Percentiles rank a stretch among this genome's conserved stretches.
These are phyloP conservation scores for Ancistrus triradiatus DNA, from an alignment of 2,113 vertebrate genomes.

Conservation along the genomic window DNA sequence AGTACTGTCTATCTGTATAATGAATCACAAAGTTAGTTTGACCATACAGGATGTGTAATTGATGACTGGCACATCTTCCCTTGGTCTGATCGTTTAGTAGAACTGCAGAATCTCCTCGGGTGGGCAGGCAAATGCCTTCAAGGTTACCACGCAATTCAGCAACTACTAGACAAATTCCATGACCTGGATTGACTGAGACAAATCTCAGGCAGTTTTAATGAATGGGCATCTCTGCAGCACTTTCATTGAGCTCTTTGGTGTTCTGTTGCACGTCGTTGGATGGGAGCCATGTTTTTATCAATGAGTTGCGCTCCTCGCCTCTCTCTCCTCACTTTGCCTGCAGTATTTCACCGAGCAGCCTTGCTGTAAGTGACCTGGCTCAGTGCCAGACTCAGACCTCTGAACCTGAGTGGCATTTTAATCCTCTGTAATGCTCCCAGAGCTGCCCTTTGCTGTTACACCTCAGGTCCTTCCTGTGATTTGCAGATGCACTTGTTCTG, in stretches of 20 bases:
- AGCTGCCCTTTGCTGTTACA: constrained; percentile 1
- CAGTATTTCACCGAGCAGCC: constrained; percentile 25
- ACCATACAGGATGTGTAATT: too few species aligned
- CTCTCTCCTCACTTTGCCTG: constrained; percentile 37
- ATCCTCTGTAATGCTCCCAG: background rate
- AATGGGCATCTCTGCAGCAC: constrained; percentile 13
- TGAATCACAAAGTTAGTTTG: too few species aligned
- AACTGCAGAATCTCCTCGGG: too few species aligned
- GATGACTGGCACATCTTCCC: too few species aligned
- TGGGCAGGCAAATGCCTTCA: too few species aligned
- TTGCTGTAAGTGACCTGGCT: constrained; percentile 4
- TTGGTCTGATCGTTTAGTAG: too few species aligned
- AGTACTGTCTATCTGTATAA: too few species aligned
- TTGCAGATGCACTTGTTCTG: background rate
- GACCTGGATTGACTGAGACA: background rate
- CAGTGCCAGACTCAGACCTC: constrained; percentile 4
- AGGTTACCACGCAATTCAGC: too few species aligned
- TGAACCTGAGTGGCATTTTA: constrained; percentile 28
- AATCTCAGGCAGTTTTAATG: background rate
- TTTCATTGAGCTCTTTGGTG: constrained; percentile 20
- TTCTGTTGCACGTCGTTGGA: constrained; percentile 33
- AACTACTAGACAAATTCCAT: too few species aligned
- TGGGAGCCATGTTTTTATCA: constrained; percentile 50
- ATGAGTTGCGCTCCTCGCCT: background rate
- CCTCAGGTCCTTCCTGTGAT: constrained; percentile 10